Evolutionary conservation across 1,140 invertebrate genomes (phyloP).

Genomic region (Epicauta chinensis): DNA sequence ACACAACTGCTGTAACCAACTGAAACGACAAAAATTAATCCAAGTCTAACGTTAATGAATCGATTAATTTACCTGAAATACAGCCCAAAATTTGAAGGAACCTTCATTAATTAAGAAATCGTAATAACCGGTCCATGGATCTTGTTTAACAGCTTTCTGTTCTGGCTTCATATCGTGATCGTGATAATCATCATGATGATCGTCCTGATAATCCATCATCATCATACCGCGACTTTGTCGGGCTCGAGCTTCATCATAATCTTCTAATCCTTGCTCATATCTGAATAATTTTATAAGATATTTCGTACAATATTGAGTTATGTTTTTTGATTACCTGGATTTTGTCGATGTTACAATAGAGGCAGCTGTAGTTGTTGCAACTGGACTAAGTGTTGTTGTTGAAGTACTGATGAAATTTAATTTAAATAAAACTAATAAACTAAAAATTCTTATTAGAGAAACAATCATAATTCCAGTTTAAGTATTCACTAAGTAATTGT

Average conservation of each 20-base stretch:
- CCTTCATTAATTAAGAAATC: conserved; percentile 80
- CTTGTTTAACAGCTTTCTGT: conserved; percentile 45
- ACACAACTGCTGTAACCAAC: conserved; percentile 67
- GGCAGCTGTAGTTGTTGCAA: conserved; percentile 15
- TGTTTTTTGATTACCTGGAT: conserved; percentile 25
- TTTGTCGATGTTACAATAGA: conserved; percentile 15
- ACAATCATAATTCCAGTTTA: conserved; percentile 8
- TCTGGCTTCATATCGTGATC: conserved; percentile 42
- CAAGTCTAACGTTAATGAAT: neutral
- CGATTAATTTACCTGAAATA: conserved; percentile 58
- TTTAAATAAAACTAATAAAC: conserved; percentile 19
- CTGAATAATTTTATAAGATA: conserved; percentile 16
- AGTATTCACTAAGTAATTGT: neutral
- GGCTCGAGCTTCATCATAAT: conserved; percentile 34
- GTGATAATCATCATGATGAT: conserved; percentile 29
- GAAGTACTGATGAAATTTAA: neutral
- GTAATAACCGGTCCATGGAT: conserved; percentile 71
- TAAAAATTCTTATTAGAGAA: conserved; percentile 6
- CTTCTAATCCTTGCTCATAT: conserved; percentile 36
- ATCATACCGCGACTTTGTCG: conserved; percentile 33
- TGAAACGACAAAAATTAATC: conserved; percentile 39
- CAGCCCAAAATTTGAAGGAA: conserved; percentile 81
- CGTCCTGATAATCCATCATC: conserved; percentile 28
- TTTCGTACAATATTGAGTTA: too few relatives aligned
- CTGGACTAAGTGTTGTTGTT: conserved; percentile 2